These are phyloP conservation scores for Sphaerophoria rueppellii DNA, from an alignment of 2,888 invertebrate genomes.

Conservation along the genomic window DNA sequence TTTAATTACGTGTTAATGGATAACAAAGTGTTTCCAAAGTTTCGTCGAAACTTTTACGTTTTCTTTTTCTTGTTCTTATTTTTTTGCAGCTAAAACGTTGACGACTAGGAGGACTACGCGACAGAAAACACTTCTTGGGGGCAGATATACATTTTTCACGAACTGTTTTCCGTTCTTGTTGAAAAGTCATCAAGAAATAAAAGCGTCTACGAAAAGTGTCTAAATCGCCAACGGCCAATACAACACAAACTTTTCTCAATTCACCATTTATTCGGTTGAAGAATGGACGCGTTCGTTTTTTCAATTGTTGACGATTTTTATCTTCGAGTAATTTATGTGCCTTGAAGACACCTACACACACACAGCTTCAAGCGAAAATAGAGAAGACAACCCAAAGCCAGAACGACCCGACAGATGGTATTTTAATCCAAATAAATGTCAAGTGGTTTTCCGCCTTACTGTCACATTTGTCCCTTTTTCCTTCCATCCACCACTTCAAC, in stretches of 20 bases:
- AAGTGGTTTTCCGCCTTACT: constrained; percentile 66
- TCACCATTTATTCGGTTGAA: no score
- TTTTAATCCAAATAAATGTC: constrained; percentile 73
- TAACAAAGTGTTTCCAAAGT: constrained; percentile 43
- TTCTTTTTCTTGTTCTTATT: not conserved
- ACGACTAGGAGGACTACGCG: not conserved
- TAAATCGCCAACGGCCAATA: constrained; percentile 50
- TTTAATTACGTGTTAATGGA: constrained; percentile 66
- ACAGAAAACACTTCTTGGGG: constrained; percentile 21
- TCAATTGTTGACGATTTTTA: constrained; percentile 52
- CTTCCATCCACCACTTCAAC: constrained; percentile 8
- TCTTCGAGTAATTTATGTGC: constrained; percentile 62
- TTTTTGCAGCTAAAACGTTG: not conserved
- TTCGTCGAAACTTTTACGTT: constrained; percentile 37
- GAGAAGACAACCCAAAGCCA: constrained; percentile 46
- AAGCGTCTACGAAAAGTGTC: constrained; percentile 42
- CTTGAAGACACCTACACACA: constrained; percentile 8
- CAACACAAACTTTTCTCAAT: not conserved
- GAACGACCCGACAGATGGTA: constrained; percentile 66
- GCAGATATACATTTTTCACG: constrained; percentile 16
- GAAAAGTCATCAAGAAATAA: constrained; percentile 35
- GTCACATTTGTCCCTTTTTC: constrained; percentile 35
- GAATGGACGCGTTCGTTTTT: not conserved
- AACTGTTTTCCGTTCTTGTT: constrained; percentile 13
- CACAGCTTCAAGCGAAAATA: not conserved